Evolutionary conservation across 2,888 invertebrate genomes (phyloP).

Genomic region (Drosophila borborema): DNA sequence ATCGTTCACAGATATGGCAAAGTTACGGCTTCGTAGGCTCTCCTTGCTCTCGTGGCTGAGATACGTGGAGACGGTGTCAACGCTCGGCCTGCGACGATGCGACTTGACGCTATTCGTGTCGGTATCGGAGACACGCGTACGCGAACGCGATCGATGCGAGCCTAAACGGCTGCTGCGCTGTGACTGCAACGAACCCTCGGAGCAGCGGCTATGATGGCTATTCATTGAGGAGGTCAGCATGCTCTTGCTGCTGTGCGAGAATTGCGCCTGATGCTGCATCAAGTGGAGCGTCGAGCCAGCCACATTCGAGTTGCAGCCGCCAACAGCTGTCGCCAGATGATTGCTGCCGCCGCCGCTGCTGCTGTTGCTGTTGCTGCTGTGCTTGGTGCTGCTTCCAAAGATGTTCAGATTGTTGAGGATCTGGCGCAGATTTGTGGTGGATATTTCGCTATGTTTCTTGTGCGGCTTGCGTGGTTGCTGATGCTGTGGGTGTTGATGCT

Average conservation of each 20-base stretch:
- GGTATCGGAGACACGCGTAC: conserved; percentile 85
- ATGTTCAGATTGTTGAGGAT: conserved; percentile 93
- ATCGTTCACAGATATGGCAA: conserved; percentile 87
- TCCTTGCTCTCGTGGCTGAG: conserved; percentile 94
- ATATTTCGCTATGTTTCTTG: conserved; percentile 83
- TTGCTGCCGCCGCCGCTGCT: conserved; percentile 24
- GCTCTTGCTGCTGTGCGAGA: conserved; percentile 81
- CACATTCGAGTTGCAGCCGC: conserved; percentile 26
- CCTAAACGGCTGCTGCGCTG: conserved; percentile 82
- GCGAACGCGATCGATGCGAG: conserved; percentile 84
- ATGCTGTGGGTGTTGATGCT: conserved; percentile 49
- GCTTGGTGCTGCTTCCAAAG: conserved; percentile 86
- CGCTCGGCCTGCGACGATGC: conserved; percentile 91
- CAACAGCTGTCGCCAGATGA: conserved; percentile 29
- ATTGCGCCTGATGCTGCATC: conserved; percentile 70
- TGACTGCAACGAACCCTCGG: conserved; percentile 83
- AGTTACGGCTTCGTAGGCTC: conserved; percentile 87
- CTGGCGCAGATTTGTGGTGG: conserved; percentile 89
- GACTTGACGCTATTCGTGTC: conserved; percentile 90
- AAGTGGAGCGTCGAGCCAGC: conserved; percentile 54
- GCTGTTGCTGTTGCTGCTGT: conserved; percentile 44
- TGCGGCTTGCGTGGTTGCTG: conserved; percentile 67
- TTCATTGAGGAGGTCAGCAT: conserved; percentile 83
- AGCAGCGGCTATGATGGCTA: conserved; percentile 84
- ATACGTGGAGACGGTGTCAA: conserved; percentile 95